Conservation (phyloP, 2,113 vertebrate genomes). For the Indri indri region DNA sequence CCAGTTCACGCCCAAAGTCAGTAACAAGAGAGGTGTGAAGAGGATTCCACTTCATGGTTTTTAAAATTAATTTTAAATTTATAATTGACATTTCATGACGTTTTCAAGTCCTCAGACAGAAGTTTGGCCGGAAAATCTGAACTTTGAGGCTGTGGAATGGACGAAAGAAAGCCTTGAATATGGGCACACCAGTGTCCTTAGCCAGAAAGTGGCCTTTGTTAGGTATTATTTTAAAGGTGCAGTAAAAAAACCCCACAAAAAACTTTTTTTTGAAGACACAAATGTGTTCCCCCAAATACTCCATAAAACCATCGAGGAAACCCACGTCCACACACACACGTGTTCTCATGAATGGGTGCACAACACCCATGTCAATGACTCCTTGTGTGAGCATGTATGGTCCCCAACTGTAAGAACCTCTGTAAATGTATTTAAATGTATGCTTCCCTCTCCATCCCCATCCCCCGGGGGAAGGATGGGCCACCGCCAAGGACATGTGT, state of each 20-base stretch:
- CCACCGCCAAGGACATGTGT: background rate
- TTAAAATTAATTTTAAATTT: background rate
- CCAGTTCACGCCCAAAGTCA: background rate
- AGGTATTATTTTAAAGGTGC: background rate
- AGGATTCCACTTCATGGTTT: background rate
- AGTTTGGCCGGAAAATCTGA: background rate
- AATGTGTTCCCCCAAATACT: background rate
- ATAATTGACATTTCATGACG: background rate
- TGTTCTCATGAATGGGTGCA: background rate
- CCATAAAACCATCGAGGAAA: background rate
- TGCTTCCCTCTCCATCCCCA: background rate
- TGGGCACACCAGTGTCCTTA: background rate
- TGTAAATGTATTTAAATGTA: background rate
- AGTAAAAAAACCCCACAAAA: background rate
- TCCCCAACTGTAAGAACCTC: background rate
- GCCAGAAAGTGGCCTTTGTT: background rate
- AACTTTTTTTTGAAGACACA: background rate
- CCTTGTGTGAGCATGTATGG: rapidly evolving
- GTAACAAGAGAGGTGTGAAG: background rate
- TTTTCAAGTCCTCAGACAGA: background rate
- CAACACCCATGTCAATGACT: background rate
- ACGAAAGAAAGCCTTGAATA: background rate
- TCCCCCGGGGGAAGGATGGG: background rate
- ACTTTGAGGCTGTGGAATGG: background rate
- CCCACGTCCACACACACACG: background rate